These are phyloP conservation scores for Halichondria panicea DNA, from an alignment of 37 sponge, comb jelly and placozoan species.

Conservation along the genomic window DNA sequence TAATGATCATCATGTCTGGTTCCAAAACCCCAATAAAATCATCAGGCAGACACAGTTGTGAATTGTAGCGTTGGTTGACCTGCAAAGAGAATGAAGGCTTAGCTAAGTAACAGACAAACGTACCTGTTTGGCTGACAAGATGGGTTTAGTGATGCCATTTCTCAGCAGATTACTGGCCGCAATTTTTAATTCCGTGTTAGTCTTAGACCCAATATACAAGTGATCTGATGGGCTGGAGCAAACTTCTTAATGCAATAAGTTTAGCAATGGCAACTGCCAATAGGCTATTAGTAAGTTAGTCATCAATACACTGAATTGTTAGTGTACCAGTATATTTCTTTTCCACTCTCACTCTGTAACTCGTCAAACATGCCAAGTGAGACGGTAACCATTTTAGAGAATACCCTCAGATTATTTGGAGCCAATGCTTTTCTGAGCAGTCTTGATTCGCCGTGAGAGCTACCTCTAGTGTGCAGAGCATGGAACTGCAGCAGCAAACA, in stretches of 20 bases:
- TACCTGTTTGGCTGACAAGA: conserved; percentile 40
- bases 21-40: conserved; percentile 64
- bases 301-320: too few species aligned
- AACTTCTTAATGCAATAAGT: too few species aligned
- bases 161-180: conserved; percentile 3
- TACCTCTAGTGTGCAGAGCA: conserved; percentile 79
- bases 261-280: too few species aligned
- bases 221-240: background rate
- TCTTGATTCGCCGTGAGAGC: conserved; percentile 84
- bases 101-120: background rate
- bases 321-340: conserved; percentile 59
- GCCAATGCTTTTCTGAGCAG: conserved; percentile 71
- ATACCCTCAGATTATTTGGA: conserved; percentile 54
- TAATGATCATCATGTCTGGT: conserved; percentile 63
- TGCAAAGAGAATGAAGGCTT: background rate
- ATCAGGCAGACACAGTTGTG: conserved; percentile 58
- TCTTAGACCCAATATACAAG: too few species aligned
- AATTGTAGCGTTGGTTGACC: conserved; percentile 40
- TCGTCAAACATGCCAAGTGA: conserved; percentile 74
- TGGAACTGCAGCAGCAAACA: conserved; percentile 61
- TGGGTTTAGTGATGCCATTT: conserved; percentile 27
- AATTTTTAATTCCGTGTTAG: too few species aligned
- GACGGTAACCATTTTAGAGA: conserved; percentile 77
- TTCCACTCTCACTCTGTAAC: conserved; percentile 66
- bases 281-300: too few species aligned